Conservation (phyloP, 2,888 invertebrate genomes). For the Thera britannica region DNA sequence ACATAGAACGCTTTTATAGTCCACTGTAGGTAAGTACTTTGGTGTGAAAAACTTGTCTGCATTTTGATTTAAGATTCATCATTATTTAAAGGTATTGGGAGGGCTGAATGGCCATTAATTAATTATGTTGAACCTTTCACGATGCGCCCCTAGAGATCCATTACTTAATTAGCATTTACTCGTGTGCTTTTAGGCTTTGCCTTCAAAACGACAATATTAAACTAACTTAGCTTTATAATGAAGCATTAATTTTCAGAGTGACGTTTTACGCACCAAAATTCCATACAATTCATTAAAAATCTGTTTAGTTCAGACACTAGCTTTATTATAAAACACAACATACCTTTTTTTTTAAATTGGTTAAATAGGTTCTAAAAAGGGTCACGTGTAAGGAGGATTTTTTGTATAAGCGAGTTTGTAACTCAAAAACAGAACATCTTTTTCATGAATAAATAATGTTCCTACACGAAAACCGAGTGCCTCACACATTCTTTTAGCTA, state of each 20-base stretch:
- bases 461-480: constrained; percentile 14
- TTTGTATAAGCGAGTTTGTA: not conserved
- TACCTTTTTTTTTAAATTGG: no score
- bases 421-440: constrained; percentile 8
- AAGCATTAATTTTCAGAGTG: not conserved
- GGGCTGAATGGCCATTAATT: constrained; percentile 80
- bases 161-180: constrained; percentile 80
- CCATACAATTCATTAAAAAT: no score
- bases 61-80: constrained; percentile 56
- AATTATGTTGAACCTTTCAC: constrained; percentile 78
- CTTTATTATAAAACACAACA: no score
- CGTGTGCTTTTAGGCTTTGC: constrained; percentile 54
- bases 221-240: constrained; percentile 4
- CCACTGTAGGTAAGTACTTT: not conserved
- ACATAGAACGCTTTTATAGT: not conserved
- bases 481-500: constrained; percentile 28
- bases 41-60: not conserved
- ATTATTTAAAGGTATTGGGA: constrained; percentile 64
- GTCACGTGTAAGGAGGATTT: no score
- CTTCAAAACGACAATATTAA: constrained; percentile 31
- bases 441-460: constrained; percentile 7
- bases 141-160: constrained; percentile 73
- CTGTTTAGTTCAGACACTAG: no score
- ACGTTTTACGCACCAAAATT: no score
- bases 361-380: no score